phyloP scores from a whole-genome alignment of 2,113 vertebrate genomes.

The Cynopterus brachyotis region DNA sequence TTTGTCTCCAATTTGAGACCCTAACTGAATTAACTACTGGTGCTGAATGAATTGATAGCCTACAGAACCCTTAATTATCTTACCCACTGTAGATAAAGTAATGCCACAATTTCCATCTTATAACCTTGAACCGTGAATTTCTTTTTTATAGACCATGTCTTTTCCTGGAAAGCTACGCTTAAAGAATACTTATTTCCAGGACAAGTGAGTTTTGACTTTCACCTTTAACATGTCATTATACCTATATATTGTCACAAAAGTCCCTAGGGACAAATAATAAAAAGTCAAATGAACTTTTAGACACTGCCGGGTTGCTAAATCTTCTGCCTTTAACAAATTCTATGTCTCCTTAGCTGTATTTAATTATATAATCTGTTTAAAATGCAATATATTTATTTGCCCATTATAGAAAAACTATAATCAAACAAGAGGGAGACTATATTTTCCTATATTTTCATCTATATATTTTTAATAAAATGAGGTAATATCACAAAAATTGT shows the following conservation, averaged over 20 bases:
- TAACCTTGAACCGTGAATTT: not conserved
- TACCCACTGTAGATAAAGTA: slow-evolving; percentile 38
- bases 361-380: slow-evolving; percentile 36
- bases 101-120: not conserved
- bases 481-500: not conserved
- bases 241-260: not conserved
- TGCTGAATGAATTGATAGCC: slow-evolving; percentile 64
- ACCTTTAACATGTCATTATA: not conserved
- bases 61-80: slow-evolving; percentile 66
- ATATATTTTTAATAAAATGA: not conserved
- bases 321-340: slow-evolving; percentile 22
- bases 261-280: not conserved
- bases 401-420: slow-evolving; percentile 10
- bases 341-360: not conserved
- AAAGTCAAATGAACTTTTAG: slow-evolving; percentile 9
- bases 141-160: not conserved
- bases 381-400: not conserved
- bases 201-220: not conserved
- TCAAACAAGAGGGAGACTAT: not conserved
- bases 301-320: not conserved
- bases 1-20: slow-evolving; percentile 61
- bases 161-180: not conserved
- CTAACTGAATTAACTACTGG: slow-evolving; percentile 70
- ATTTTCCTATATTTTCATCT: not conserved
- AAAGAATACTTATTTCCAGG: not conserved